phyloP scores from a whole-genome alignment of 1,140 invertebrate genomes.

The Geopemphigus sp. region DNA sequence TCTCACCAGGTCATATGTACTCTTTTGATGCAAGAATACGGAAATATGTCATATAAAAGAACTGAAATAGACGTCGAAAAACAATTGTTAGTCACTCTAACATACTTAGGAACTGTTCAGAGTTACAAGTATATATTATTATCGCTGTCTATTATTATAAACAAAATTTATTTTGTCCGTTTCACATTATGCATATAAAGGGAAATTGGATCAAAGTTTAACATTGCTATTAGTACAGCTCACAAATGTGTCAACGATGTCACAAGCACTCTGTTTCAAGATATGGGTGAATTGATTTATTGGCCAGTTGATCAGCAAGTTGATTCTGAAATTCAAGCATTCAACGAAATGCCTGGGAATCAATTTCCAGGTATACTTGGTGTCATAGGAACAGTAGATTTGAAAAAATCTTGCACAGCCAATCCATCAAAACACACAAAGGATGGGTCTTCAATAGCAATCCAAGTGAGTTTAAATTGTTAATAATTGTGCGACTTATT shows the following conservation, averaged over 20 bases:
- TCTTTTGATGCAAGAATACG: slow-evolving; percentile 45
- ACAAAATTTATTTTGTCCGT: background rate
- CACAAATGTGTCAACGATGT: slow-evolving; percentile 41
- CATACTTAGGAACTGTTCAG: slow-evolving; percentile 20
- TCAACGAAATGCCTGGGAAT: slow-evolving; percentile 8
- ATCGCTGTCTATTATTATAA: background rate
- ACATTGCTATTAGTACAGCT: slow-evolving; percentile 28
- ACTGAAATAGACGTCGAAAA: slow-evolving; percentile 35
- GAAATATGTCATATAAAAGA: slow-evolving; percentile 12
- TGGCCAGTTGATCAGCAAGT: slow-evolving; percentile 32
- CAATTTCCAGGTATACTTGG: slow-evolving; percentile 22
- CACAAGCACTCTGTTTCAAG: slow-evolving; percentile 8
- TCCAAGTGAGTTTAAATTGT: background rate
- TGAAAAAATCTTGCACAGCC: slow-evolving; percentile 34
- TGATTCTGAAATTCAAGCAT: slow-evolving; percentile 25
- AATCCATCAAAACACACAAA: slow-evolving; percentile 40
- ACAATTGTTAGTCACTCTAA: slow-evolving; percentile 24
- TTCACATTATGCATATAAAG: background rate
- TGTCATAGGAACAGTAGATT: slow-evolving; percentile 39
- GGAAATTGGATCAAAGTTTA: slow-evolving; percentile 37
- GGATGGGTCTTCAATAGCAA: slow-evolving; percentile 33
- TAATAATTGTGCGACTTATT: background rate
- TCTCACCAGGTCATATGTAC: background rate
- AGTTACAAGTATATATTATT: slow-evolving; percentile 28
- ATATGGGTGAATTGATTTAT: slow-evolving; percentile 36